A percentile compares a stretch with the other conserved stretches of the same genome.
Evolutionary conservation across 30 jellyfish, hydroid and myxozoan species (phyloP).

Genomic region (Cassiopea andromeda): DNA sequence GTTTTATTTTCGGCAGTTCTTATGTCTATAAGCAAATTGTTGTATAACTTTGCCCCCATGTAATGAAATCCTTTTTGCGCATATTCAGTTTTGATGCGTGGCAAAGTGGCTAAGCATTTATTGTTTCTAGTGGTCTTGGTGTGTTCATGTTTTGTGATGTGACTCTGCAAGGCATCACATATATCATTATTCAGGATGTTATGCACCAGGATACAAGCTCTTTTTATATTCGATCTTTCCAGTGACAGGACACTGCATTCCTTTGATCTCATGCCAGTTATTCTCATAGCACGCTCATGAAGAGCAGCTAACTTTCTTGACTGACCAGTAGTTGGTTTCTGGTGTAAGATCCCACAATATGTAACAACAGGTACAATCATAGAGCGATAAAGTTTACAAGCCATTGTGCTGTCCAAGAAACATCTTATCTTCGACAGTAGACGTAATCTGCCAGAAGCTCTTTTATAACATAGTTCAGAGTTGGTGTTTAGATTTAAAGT

Average conservation of each 20-base stretch:
- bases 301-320: constrained; percentile 44
- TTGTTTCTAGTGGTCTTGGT: constrained; percentile 55
- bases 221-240: constrained; percentile 23
- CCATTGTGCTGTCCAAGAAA: constrained; percentile 42
- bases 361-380: constrained; percentile 37
- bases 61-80: too few relatives aligned
- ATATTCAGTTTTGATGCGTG: constrained; percentile 25
- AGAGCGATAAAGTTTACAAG: constrained; percentile 31
- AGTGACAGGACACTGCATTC: constrained; percentile 54
- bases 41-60: constrained; percentile 54
- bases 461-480: constrained; percentile 20
- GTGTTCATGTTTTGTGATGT: constrained; percentile 41
- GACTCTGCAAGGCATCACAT: constrained; percentile 58
- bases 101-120: constrained; percentile 58
- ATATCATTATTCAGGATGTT: constrained; percentile 24
- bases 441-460: constrained; percentile 67
- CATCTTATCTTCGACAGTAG: constrained; percentile 51
- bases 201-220: constrained; percentile 54
- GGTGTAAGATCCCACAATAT: constrained; percentile 35
- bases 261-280: constrained; percentile 41
- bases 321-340: constrained; percentile 36
- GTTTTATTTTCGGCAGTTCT: constrained; percentile 34
- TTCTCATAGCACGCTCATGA: constrained; percentile 49
- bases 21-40: constrained; percentile 39
- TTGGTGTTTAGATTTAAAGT: constrained; percentile 35